These are phyloP conservation scores for Poecile atricapillus DNA, from an alignment of 2,113 vertebrate genomes.

Conservation along the genomic window DNA sequence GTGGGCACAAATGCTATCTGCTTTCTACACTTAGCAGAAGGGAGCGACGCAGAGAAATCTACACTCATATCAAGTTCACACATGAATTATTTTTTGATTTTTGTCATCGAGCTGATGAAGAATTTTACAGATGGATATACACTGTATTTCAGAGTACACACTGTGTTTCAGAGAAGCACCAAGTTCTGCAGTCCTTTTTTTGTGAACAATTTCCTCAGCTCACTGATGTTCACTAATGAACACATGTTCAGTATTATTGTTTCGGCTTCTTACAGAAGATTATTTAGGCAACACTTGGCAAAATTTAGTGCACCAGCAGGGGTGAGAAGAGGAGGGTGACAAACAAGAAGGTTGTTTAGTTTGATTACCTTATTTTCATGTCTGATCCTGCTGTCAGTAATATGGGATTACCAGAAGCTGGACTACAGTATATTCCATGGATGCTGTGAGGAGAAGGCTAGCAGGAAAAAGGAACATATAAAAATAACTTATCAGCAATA, in stretches of 20 bases:
- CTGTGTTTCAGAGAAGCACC: not conserved
- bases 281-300: not conserved
- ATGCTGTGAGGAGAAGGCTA: conserved; percentile 94
- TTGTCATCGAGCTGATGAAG: not conserved
- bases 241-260: not conserved
- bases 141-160: not conserved
- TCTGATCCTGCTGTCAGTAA: conserved; percentile 96
- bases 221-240: not conserved
- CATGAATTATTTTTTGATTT: not conserved
- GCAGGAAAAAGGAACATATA: not conserved
- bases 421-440: conserved; percentile 95
- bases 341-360: not conserved
- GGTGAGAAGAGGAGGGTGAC: not conserved
- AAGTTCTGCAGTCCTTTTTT: not conserved
- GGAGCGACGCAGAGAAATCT: not conserved
- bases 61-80: not conserved
- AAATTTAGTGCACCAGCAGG: not conserved
- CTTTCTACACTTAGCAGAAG: not conserved
- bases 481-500: not conserved
- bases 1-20: not conserved
- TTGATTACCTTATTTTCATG: conserved; percentile 94
- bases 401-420: conserved; percentile 96
- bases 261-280: not conserved
- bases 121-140: not conserved
- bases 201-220: not conserved